phyloP scores from a whole-genome alignment of 2,797 vertebrate species.

The Hipposideros larvatus region DNA sequence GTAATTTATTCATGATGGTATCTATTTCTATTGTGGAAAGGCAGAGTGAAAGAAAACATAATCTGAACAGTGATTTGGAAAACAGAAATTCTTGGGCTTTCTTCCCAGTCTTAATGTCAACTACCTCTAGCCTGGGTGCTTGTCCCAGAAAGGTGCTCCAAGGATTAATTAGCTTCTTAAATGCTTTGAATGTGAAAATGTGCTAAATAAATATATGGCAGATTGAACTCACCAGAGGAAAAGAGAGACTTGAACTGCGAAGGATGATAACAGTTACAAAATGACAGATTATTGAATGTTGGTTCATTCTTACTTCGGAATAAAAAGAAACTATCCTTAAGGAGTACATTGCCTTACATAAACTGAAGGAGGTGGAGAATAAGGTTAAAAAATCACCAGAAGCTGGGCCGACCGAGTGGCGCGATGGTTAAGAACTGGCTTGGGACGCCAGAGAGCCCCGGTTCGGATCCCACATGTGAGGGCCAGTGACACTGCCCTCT shows the following conservation, averaged over 20 bases:
- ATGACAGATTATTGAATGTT: conserved; percentile 62
- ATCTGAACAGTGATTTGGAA: conserved; percentile 53
- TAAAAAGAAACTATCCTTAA: conserved; percentile 48
- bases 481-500: no score
- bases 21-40: conserved; percentile 59
- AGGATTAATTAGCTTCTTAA: conserved; percentile 75
- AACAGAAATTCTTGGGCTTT: conserved; percentile 66
- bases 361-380: neutral
- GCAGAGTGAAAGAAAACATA: conserved; percentile 58
- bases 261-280: neutral
- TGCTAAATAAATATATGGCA: conserved; percentile 68
- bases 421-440: no score
- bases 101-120: conserved; percentile 58
- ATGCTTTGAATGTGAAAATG: conserved; percentile 61
- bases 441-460: no score
- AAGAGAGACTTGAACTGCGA: conserved; percentile 58
- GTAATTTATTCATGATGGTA: conserved; percentile 86
- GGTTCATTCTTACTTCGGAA: conserved; percentile 47
- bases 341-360: conserved; percentile 29
- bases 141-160: conserved; percentile 31
- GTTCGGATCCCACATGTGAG: no score
- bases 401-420: neutral
- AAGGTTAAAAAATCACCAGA: conserved; percentile 44
- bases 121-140: conserved; percentile 27
- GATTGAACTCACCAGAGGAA: conserved; percentile 54